Evolutionary conservation across 2,797 vertebrate genomes (phyloP), one percentile per base, ranked within the genome.

Genomic region (Todus mexicanus): DNA sequence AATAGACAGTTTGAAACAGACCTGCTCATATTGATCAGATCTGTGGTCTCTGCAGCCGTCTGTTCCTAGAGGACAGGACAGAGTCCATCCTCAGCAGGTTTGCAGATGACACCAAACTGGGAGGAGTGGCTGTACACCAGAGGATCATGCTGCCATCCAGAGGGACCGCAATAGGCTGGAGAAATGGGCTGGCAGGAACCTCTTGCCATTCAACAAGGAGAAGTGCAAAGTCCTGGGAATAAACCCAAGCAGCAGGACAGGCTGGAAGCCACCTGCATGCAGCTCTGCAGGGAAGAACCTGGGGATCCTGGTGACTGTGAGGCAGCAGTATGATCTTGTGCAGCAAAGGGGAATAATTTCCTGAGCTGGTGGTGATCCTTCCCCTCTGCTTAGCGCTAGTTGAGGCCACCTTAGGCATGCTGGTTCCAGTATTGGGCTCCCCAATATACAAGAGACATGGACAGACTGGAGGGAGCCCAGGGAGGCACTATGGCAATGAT

Each of bases 261-360:
- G 48, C 47, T 35, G 54, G 77, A 47, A 75, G 47, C 27, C 47
- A n/a, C 35, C 38, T 8, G n/a, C 35, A 6, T 8, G 1, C 11
- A 8, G 21, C 35, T 11, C 6, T 3, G 7, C 31, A 10, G 54
- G 29, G 65, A 29, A 12, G 57, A 71, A 33, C 47, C 21, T 2
- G 35, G 31, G n/a, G 27, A 11, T 23, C 38, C 29, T 10, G 64
- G 18, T 26, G 53, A n/a, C n/a, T 38, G 4, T 0, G 5, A 15
- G 9, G 65, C 76, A 54, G 29, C 3, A 1, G 7, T 0, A 3
- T 5, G 42, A 35, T 43, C 76, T 12, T 1, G 10, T 3, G 14
- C 60, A 5, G 27, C 1, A 1, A n/a, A 60, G 40, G 7, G 1
- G 1, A 10, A 16, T 1, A n/a, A 22, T 29, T 1, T 12, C 51